Percentiles rank a stretch among this genome's conserved stretches.
phyloP scores from a whole-genome alignment of 2,797 vertebrate species.

The Lepus oiostolus region DNA sequence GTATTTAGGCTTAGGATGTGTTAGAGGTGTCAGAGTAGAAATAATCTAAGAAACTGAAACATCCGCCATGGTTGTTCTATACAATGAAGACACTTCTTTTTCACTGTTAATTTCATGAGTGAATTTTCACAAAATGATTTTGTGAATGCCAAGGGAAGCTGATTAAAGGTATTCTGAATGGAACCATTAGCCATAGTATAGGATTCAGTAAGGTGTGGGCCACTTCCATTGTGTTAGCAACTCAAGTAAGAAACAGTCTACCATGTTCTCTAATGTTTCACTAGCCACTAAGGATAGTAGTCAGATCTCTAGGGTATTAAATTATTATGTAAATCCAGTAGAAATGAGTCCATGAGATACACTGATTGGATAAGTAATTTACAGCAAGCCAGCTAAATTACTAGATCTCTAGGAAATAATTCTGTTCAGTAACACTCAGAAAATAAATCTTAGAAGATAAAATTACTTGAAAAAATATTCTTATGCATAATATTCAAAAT shows the following conservation, averaged over 20 bases:
- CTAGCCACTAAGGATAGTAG: neutral
- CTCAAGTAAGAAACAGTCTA: neutral
- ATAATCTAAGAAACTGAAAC: neutral
- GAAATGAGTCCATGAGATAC: neutral
- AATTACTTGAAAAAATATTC: neutral
- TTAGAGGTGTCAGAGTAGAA: neutral
- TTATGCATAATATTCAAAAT: neutral
- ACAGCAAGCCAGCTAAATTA: slow-evolving; percentile 67
- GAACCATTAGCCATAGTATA: neutral
- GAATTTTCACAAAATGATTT: neutral
- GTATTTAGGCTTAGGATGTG: neutral
- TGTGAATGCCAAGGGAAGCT: neutral
- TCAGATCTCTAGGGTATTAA: neutral
- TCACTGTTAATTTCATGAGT: neutral
- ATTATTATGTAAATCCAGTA: rapidly evolving
- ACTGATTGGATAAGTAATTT: slow-evolving; percentile 6
- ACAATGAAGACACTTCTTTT: neutral
- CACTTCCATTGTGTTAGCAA: neutral
- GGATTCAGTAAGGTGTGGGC: neutral
- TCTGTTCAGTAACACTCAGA: neutral
- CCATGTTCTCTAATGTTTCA: neutral
- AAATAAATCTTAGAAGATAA: neutral
- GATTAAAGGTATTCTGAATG: neutral
- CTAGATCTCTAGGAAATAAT: slow-evolving; percentile 45
- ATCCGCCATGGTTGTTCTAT: neutral